Evolutionary conservation across 2,888 invertebrate genomes (phyloP).

Genomic region (Coenonympha glycerion): DNA sequence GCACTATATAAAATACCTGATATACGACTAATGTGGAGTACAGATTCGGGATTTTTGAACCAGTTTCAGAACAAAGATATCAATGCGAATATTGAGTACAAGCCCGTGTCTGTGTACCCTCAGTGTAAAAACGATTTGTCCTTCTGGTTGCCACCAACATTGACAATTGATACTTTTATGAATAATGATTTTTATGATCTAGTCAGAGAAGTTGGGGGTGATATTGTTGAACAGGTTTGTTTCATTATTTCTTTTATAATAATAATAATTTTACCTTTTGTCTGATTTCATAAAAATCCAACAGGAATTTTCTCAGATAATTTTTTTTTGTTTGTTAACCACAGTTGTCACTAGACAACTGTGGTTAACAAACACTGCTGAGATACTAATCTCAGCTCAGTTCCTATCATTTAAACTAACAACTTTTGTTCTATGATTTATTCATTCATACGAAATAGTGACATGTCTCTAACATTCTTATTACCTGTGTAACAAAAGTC

Average conservation of each 20-base stretch:
- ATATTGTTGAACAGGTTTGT: constrained; percentile 91
- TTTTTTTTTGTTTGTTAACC: too few species aligned
- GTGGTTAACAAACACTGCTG: too few species aligned
- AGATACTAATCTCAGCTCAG: too few species aligned
- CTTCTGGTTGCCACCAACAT: constrained; percentile 91
- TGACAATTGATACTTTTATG: constrained; percentile 77
- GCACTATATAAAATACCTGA: constrained; percentile 95
- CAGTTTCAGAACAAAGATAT: constrained; percentile 89
- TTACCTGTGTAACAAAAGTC: too few species aligned
- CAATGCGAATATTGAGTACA: constrained; percentile 81
- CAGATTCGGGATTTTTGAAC: constrained; percentile 90
- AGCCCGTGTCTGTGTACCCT: constrained; percentile 89
- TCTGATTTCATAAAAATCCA: too few species aligned
- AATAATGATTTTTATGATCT: constrained; percentile 94
- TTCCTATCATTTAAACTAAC: too few species aligned
- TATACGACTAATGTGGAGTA: constrained; percentile 97
- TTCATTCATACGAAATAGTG: too few species aligned
- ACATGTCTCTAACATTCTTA: too few species aligned
- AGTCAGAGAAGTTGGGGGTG: constrained; percentile 90
- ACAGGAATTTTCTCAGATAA: too few species aligned
- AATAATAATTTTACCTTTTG: too few species aligned
- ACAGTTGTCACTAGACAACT: too few species aligned
- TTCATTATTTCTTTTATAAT: neutral
- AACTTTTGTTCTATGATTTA: too few species aligned
- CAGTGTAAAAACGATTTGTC: constrained; percentile 94